Conservation (phyloP, 1,140 invertebrate species). For the Scaptomyza hsui region DNA sequence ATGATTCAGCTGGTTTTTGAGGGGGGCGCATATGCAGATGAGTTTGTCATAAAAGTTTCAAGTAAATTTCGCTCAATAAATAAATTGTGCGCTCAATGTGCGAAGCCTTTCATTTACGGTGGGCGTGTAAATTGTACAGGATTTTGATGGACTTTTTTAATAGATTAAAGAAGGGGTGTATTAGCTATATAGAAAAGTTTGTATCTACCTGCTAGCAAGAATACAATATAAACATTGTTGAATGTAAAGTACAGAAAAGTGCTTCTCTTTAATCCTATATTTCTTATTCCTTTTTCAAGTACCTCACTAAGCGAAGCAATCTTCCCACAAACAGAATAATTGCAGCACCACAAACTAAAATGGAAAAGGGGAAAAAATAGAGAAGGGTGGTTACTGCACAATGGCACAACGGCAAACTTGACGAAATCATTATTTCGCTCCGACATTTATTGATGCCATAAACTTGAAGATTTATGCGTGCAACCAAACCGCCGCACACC, state of each 20-base stretch:
- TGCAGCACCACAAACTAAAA: constrained; percentile 33
- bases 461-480: constrained; percentile 80
- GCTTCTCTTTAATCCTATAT: background rate
- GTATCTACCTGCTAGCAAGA: background rate
- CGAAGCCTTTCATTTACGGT: constrained; percentile 61
- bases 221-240: background rate
- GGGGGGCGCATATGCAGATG: constrained; percentile 73
- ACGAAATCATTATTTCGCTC: constrained; percentile 80
- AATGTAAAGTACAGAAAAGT: background rate
- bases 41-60: constrained; percentile 58
- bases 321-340: constrained; percentile 1
- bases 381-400: constrained; percentile 65
- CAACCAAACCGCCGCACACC: constrained; percentile 44
- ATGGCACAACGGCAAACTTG: constrained; percentile 60
- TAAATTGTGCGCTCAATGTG: constrained; percentile 68
- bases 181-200: background rate
- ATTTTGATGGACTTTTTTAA: constrained; percentile 17
- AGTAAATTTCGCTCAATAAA: constrained; percentile 65
- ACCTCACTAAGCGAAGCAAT: background rate
- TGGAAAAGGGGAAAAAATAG: constrained; percentile 1
- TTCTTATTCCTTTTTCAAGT: background rate
- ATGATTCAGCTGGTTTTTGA: constrained; percentile 26
- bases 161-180: background rate
- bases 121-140: constrained; percentile 27
- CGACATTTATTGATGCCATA: constrained; percentile 83